These are phyloP conservation scores for Crotalus viridis DNA, from an alignment of 2,113 vertebrate genomes.

Conservation along the genomic window DNA sequence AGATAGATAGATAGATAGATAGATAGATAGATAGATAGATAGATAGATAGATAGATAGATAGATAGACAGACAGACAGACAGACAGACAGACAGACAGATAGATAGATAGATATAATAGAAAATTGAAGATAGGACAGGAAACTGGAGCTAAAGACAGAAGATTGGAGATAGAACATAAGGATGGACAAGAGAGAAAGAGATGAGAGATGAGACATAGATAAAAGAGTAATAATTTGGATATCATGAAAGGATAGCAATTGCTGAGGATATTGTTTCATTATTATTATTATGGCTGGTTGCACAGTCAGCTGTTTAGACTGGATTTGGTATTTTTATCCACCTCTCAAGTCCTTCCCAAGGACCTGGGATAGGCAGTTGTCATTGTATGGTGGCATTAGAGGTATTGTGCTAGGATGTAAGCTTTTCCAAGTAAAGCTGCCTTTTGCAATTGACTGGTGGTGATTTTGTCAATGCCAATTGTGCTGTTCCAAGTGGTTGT, in stretches of 20 bases:
- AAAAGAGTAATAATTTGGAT: neutral
- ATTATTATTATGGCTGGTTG: neutral
- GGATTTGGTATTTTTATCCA: neutral
- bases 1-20: too few relatives aligned
- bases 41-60: too few relatives aligned
- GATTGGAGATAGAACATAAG: too few relatives aligned
- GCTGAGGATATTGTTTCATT: neutral
- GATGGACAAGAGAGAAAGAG: neutral
- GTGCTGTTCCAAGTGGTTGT: neutral
- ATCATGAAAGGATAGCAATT: neutral
- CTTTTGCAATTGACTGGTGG: neutral
- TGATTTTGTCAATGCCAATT: neutral
- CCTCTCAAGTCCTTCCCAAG: neutral
- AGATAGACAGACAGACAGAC: too few relatives aligned
- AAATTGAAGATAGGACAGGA: too few relatives aligned
- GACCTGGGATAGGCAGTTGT: neutral
- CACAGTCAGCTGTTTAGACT: neutral
- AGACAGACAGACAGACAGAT: too few relatives aligned
- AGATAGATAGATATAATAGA: neutral
- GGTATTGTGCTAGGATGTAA: neutral
- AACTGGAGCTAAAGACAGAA: too few relatives aligned
- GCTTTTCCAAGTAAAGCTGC: neutral
- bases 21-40: too few relatives aligned
- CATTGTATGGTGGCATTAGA: neutral
- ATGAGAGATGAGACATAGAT: too few relatives aligned